Evolutionary conservation across 2,113 vertebrate species (phyloP).

Genomic region (Caranx ignobilis): DNA sequence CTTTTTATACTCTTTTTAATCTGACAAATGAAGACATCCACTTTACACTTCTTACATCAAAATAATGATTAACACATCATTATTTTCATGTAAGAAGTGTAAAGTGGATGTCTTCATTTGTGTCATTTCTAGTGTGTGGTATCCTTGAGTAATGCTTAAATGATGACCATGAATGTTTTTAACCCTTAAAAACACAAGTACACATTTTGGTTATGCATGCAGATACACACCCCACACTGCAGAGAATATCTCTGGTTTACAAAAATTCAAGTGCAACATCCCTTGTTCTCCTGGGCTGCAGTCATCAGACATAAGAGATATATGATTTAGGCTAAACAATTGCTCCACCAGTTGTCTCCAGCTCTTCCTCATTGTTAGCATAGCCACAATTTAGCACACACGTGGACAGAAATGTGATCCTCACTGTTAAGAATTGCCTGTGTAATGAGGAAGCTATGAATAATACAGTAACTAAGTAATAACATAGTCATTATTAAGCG

Average conservation of each 20-base stretch:
- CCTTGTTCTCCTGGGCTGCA: conserved; percentile 41
- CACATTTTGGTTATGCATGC: conserved; percentile 27
- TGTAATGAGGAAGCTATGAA: conserved; percentile 83
- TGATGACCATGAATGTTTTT: not conserved
- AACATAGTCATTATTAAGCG: conserved; percentile 82
- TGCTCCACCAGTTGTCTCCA: conserved; percentile 62
- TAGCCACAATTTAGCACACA: conserved; percentile 56
- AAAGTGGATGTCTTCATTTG: not conserved
- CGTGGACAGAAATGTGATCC: conserved; percentile 69
- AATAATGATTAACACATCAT: not conserved
- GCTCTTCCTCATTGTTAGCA: conserved; percentile 48
- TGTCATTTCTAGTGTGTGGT: not conserved
- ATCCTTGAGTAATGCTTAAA: not conserved
- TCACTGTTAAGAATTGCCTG: conserved; percentile 66
- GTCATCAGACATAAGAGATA: conserved; percentile 60
- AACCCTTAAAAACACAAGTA: not conserved
- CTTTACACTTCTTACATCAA: not conserved
- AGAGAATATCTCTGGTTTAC: conserved; percentile 28
- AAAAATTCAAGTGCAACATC: conserved; percentile 49
- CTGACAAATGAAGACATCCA: not conserved
- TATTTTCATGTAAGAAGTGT: not conserved
- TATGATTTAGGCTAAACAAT: conserved; percentile 67
- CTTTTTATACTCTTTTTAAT: conserved; percentile 1
- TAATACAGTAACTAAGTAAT: conserved; percentile 81
- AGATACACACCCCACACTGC: conserved; percentile 21